phyloP scores from a whole-genome alignment of 2,797 vertebrate genomes.

The Bradypus variegatus region DNA sequence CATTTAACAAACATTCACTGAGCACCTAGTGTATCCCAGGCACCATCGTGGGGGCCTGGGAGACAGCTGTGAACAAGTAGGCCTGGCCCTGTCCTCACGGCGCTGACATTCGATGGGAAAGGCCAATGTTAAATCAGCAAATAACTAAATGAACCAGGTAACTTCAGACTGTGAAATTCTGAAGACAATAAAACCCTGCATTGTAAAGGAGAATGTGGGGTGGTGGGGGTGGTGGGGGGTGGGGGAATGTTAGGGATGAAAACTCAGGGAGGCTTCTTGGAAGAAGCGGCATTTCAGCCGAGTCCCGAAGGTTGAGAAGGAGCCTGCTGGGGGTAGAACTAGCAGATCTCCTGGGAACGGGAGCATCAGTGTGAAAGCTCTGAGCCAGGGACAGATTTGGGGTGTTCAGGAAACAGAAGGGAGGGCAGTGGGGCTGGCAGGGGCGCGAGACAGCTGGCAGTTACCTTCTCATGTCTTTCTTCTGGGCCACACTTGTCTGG shows the following conservation, averaged over 20 bases:
- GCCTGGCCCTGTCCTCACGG: background rate
- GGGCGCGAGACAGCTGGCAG: background rate
- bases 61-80: background rate
- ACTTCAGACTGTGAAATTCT: background rate
- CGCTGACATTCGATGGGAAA: background rate
- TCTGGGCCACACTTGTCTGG: background rate
- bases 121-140: background rate
- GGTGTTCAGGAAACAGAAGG: background rate
- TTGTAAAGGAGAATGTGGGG: background rate
- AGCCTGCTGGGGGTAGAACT: background rate
- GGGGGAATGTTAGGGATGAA: background rate
- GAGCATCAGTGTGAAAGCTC: background rate
- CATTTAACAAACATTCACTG: background rate
- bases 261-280: background rate
- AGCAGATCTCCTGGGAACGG: background rate
- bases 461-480: fast-evolving
- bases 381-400: background rate
- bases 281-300: background rate
- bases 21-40: background rate
- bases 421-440: background rate
- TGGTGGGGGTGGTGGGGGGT: background rate
- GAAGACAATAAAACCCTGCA: background rate
- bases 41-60: fast-evolving
- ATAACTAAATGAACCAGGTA: background rate
- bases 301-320: background rate